Evolutionary conservation across 2,113 vertebrate species (phyloP).

Genomic region (Psittacara wagleri): DNA sequence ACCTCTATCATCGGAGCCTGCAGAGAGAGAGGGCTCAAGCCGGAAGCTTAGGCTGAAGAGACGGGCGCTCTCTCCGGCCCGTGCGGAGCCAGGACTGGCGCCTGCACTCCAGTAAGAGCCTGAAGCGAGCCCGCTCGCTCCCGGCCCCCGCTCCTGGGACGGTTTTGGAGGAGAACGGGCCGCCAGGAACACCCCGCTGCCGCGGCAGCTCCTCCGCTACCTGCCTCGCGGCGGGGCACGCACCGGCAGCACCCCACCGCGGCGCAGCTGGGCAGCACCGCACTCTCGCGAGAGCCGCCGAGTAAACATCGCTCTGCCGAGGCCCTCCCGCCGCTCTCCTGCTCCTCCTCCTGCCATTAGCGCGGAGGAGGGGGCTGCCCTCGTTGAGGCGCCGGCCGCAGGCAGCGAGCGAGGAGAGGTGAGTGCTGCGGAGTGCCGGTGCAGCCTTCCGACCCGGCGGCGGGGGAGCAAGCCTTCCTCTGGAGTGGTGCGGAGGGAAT

Average conservation of each 20-base stretch:
- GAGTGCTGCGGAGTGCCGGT: background rate
- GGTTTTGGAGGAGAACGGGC: accelerated
- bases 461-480: background rate
- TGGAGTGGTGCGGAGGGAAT: background rate
- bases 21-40: accelerated
- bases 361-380: background rate
- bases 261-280: background rate
- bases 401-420: background rate
- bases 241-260: background rate
- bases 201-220: too few relatives aligned
- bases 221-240: accelerated
- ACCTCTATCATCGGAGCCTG: background rate
- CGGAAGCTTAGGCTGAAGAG: background rate
- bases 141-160: accelerated
- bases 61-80: background rate
- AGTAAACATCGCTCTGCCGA: background rate
- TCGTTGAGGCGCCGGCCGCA: background rate
- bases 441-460: background rate
- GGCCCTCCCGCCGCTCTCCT: background rate
- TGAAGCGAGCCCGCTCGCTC: background rate
- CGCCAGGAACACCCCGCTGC: accelerated
- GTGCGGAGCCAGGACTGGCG: accelerated
- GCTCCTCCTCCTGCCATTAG: background rate
- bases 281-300: constrained; percentile 49
- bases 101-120: too few relatives aligned